These are phyloP conservation scores for Leptura quadrifasciata DNA, from an alignment of 2,888 invertebrate genomes.

Conservation along the genomic window DNA sequence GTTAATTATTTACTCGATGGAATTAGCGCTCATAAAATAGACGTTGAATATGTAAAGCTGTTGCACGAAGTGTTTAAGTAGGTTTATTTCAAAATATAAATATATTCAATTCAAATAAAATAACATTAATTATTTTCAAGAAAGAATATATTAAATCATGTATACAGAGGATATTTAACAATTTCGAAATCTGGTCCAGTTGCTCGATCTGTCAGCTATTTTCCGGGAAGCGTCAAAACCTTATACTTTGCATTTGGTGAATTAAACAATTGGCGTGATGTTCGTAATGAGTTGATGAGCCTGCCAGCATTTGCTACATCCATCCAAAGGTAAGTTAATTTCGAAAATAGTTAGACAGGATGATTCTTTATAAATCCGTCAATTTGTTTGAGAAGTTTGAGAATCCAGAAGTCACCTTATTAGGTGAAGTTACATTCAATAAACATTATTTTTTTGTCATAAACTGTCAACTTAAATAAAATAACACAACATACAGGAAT, in stretches of 20 bases:
- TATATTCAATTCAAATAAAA: no score
- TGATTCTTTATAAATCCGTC: no score
- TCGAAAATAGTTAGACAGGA: no score
- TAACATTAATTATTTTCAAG: conserved; percentile 44
- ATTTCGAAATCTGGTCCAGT: conserved; percentile 65
- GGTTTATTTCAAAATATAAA: not conserved
- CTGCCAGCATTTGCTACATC: conserved; percentile 85
- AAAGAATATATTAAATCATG: conserved; percentile 77
- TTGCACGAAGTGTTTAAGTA: conserved; percentile 65
- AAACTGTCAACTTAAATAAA: no score
- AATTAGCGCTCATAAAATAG: conserved; percentile 72
- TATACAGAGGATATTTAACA: conserved; percentile 86
- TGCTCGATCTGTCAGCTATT: conserved; percentile 42
- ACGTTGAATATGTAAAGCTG: conserved; percentile 63
- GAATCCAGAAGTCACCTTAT: no score
- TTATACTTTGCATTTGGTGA: conserved; percentile 80
- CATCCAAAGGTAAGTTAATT: conserved; percentile 75
- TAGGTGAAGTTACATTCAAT: no score
- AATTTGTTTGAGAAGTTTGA: no score
- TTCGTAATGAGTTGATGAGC: conserved; percentile 86
- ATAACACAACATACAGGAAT: no score
- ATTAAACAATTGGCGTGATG: conserved; percentile 91
- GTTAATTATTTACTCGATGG: conserved; percentile 80
- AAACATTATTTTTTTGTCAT: no score
- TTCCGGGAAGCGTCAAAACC: no score